These are phyloP conservation scores for Pygoscelis adeliae DNA, from an alignment of 2,113 vertebrate species.

Conservation along the genomic window DNA sequence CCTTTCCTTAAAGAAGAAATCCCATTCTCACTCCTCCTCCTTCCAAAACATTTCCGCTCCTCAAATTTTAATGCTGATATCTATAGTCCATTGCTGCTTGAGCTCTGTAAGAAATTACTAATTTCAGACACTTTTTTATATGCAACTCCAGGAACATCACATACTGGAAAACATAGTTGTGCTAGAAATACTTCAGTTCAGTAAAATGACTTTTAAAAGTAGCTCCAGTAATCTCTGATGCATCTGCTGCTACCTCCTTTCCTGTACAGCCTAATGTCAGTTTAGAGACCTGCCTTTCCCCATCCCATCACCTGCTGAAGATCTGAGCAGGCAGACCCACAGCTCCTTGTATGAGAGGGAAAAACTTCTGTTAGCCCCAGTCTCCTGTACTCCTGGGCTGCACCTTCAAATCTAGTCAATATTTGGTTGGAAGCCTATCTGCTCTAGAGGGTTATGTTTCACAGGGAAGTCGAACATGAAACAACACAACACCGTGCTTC, in stretches of 20 bases:
- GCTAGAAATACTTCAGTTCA: neutral
- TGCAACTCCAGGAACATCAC: neutral
- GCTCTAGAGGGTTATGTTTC: neutral
- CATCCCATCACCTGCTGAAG: neutral
- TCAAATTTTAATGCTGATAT: neutral
- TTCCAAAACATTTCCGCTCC: neutral
- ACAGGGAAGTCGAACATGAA: neutral
- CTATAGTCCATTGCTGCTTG: neutral
- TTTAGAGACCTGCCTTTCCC: neutral
- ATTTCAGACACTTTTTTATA: neutral
- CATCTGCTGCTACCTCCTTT: neutral
- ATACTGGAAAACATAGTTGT: neutral
- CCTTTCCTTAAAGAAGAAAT: neutral
- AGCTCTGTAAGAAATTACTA: neutral
- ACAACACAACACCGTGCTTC: neutral
- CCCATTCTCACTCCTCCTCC: neutral
- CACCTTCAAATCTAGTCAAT: neutral
- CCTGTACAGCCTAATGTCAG: neutral
- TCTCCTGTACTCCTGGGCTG: too few species aligned
- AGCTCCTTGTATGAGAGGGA: neutral
- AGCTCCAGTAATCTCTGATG: neutral
- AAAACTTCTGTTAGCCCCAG: neutral
- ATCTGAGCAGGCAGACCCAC: neutral
- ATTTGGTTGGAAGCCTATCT: neutral
- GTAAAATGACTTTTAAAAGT: neutral